These are phyloP conservation scores for Psammodynastes pulverulentus DNA, from an alignment of 2,113 vertebrate species.

Conservation along the genomic window DNA sequence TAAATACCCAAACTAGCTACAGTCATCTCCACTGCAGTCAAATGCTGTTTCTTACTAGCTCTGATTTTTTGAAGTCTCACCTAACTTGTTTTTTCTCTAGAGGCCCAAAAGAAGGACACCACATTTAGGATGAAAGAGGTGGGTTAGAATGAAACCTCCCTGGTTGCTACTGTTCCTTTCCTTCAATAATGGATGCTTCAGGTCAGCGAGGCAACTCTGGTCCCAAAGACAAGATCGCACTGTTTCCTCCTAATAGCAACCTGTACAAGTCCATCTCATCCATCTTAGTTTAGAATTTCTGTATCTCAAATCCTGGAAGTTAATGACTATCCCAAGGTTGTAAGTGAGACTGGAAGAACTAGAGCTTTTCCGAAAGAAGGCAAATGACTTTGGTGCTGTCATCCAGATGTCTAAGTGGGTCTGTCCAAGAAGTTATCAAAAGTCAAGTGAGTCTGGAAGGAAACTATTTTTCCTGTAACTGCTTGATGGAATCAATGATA, in stretches of 20 bases:
- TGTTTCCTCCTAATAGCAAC: not conserved
- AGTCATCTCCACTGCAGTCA: not conserved
- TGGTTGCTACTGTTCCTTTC: not conserved
- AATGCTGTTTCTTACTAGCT: not conserved
- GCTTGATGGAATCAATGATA: not conserved
- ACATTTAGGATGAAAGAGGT: not conserved
- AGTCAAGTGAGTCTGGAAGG: not conserved
- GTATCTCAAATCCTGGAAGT: not conserved
- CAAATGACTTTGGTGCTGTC: not conserved
- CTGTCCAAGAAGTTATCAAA: not conserved
- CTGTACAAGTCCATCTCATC: not conserved
- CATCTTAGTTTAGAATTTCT: not conserved
- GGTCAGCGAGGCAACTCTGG: not conserved
- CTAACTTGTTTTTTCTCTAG: not conserved
- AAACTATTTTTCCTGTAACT: not conserved
- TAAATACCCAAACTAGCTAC: not conserved
- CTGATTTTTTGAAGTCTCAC: not conserved
- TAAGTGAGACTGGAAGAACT: not conserved
- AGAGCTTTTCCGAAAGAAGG: not conserved
- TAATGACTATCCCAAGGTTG: not conserved
- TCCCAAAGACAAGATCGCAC: not conserved
- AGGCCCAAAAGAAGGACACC: not conserved
- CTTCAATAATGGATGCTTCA: not conserved
- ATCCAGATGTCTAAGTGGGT: not conserved
- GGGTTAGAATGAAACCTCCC: not conserved